A percentile compares a stretch with the other conserved stretches of the same genome.
phyloP scores from a whole-genome alignment of 2,888 invertebrate genomes.

The Leptinotarsa rubiginosa region DNA sequence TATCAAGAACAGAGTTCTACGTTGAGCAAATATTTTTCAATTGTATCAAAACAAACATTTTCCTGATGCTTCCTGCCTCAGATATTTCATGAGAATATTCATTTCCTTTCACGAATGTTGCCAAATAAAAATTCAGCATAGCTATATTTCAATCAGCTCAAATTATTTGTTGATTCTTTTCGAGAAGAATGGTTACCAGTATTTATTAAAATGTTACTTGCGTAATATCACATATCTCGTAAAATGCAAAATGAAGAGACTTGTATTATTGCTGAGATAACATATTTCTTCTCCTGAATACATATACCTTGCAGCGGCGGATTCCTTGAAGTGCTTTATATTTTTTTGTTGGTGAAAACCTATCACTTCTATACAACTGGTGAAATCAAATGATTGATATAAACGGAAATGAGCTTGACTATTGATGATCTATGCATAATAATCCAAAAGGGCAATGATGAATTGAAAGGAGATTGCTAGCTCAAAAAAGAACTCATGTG shows the following conservation, averaged over 20 bases:
- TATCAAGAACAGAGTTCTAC: neutral
- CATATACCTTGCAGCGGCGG: too few relatives aligned
- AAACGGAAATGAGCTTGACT: too few relatives aligned
- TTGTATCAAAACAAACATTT: neutral
- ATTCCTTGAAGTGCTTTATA: too few relatives aligned
- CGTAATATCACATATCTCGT: neutral
- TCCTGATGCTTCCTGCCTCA: neutral
- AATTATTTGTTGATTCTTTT: neutral
- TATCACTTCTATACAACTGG: too few relatives aligned
- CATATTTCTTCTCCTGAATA: too few relatives aligned
- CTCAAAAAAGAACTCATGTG: too few relatives aligned
- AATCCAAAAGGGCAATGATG: too few relatives aligned
- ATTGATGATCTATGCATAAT: too few relatives aligned
- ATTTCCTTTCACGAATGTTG: neutral
- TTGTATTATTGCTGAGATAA: too few relatives aligned
- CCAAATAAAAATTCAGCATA: neutral
- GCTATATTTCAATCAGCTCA: neutral
- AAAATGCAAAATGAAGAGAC: neutral
- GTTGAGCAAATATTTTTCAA: neutral
- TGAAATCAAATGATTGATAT: too few relatives aligned
- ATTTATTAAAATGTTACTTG: neutral
- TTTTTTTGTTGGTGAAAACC: too few relatives aligned
- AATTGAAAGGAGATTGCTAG: too few relatives aligned
- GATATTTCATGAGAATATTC: neutral
- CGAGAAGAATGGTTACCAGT: neutral